Evolutionary conservation across 2,113 vertebrate species (phyloP), one percentile per base, ranked within the genome.

Genomic region (Casuarius casuarius): DNA sequence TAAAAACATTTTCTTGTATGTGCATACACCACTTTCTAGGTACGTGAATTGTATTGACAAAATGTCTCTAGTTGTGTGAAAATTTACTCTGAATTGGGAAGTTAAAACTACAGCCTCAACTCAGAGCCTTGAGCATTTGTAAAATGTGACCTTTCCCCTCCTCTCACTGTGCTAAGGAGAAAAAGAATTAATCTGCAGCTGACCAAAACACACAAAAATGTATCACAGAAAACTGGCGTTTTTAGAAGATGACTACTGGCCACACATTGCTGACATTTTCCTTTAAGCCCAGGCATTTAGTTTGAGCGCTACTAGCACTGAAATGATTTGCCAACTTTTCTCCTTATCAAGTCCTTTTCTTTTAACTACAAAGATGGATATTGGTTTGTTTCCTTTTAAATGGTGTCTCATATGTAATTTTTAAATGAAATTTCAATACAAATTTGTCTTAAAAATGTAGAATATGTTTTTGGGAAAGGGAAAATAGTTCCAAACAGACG

Each of bases 181-280:
- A 52, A 62, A 40, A 51, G 90, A 86, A 96, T 93, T 58, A 92
- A 75, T 84, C 73, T 86, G 35, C 65, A 81, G 51, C 59, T 94
- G 71, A 87, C 54, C 78, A 85, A 94, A 94, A 62, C 44, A 70
- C 44, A 85, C 17, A 91, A 89, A 92, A 94, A 85, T 80, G 46
- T 18, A 12, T 87, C 74, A 94, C 54, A 14, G 91, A 94, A 91
- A 40, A 0, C 2, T 74, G 66, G 12, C 35, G 46, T 90, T 81
- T 92, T 90, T 89, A 65, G 66, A 87, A 84, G 62, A 79, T 90
- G 28, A 83, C 23, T 80, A 9, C n/a, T 95, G 48, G 56, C 52
- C 84, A 87, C 82, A 84, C n/a, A 82, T 46, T 59, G 10, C 12
- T 87, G 66, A 62, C 81, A 8, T 66, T 95, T 87, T 83, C 54